Evolutionary conservation across 2,797 vertebrate species (phyloP).

Genomic region (Natrix natrix): DNA sequence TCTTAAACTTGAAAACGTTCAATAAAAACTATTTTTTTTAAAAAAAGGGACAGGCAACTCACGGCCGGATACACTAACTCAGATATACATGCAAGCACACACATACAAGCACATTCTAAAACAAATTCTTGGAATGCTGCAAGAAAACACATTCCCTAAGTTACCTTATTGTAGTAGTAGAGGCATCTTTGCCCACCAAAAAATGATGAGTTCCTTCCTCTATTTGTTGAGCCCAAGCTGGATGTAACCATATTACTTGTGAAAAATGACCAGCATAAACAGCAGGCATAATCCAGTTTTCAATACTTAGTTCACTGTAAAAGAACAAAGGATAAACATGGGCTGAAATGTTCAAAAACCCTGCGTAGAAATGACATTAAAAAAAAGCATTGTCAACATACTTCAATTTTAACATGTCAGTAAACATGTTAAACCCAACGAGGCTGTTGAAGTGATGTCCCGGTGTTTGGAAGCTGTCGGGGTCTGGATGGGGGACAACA

Average conservation of each 20-base stretch:
- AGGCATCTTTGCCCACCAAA: conserved; percentile 74
- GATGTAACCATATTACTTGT: conserved; percentile 89
- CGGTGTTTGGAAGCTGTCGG: too few species aligned
- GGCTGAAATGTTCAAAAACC: neutral
- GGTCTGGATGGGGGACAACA: too few species aligned
- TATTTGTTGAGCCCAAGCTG: conserved; percentile 83
- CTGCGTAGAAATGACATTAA: neutral
- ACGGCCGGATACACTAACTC: neutral
- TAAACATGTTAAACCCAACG: too few species aligned
- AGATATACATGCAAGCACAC: neutral
- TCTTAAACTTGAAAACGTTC: too few species aligned
- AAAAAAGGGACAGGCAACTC: too few species aligned
- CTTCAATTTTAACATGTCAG: too few species aligned
- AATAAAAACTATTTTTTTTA: too few species aligned
- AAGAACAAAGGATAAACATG: conserved; percentile 27
- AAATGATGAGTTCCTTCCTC: conserved; percentile 73
- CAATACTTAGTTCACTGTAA: conserved; percentile 87
- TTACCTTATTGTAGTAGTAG: conserved; percentile 80
- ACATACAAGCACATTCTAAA: neutral
- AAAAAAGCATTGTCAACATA: neutral
- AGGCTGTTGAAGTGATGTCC: too few species aligned
- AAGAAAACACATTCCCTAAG: neutral
- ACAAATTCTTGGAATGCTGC: neutral
- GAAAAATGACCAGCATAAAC: conserved; percentile 95
- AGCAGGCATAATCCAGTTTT: conserved; percentile 98